Percentiles rank a stretch among this genome's conserved stretches.
Evolutionary conservation across 1,140 invertebrate genomes (phyloP).

Genomic region (Zaprionus africanus): DNA sequence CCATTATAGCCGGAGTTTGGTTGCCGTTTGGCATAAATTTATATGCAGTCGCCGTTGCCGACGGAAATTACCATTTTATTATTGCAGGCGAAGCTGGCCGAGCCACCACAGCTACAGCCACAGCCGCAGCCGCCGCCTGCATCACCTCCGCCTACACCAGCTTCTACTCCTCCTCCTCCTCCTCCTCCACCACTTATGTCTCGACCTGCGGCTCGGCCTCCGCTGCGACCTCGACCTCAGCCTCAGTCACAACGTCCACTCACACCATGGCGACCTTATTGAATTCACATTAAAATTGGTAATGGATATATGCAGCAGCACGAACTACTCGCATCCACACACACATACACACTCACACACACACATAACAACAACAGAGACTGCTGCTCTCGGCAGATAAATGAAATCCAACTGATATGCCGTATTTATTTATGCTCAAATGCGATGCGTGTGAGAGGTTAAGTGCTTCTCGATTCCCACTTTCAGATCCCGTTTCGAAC

Average conservation of each 20-base stretch:
- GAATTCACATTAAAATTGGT: slow-evolving; percentile 79
- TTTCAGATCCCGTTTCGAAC: background rate
- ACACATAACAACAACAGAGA: background rate
- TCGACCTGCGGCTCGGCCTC: background rate
- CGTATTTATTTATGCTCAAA: slow-evolving; percentile 62
- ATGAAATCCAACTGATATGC: slow-evolving; percentile 32
- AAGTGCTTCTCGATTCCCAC: slow-evolving; percentile 30
- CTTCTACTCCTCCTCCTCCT: background rate
- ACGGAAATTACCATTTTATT: slow-evolving; percentile 82
- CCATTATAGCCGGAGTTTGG: slow-evolving; percentile 66
- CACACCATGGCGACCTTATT: slow-evolving; percentile 54
- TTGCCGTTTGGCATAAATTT: slow-evolving; percentile 78
- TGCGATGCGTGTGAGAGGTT: slow-evolving; percentile 38
- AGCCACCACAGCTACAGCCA: background rate
- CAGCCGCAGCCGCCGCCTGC: background rate
- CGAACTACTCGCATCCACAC: slow-evolving; percentile 39
- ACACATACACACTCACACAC: slow-evolving; percentile 32
- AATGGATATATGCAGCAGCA: slow-evolving; percentile 70
- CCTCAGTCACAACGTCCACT: background rate
- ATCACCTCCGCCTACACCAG: background rate
- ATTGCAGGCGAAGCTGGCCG: slow-evolving; percentile 57
- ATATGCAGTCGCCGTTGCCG: slow-evolving; percentile 54
- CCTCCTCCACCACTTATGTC: background rate
- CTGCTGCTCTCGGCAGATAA: slow-evolving; percentile 46
- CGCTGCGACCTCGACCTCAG: background rate